phyloP scores from a whole-genome alignment of 2,113 vertebrate species.

The Corythornis cristatus region DNA sequence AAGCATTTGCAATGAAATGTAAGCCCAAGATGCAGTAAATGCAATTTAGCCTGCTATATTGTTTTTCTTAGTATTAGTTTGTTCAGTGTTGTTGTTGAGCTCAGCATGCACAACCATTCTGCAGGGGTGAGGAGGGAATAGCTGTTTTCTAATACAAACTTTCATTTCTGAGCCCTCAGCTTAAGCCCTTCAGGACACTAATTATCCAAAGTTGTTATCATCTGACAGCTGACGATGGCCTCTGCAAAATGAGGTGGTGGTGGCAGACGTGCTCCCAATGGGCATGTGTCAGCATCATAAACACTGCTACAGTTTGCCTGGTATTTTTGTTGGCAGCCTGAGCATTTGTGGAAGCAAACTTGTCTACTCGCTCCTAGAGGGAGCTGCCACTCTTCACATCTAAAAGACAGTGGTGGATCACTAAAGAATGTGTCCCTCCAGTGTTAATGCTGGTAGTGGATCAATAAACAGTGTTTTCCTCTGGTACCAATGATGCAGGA shows the following conservation, averaged over 20 bases:
- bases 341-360: not conserved
- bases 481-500: not conserved
- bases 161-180: slow-evolving; percentile 33
- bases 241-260: not conserved
- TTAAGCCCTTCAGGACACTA: slow-evolving; percentile 55
- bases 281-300: not conserved
- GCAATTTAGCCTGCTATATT: slow-evolving; percentile 44
- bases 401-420: not conserved
- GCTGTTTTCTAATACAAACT: slow-evolving; percentile 28
- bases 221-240: slow-evolving; percentile 29
- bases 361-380: not conserved
- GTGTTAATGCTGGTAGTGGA: not conserved
- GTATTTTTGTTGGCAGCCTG: not conserved
- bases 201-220: slow-evolving; percentile 48
- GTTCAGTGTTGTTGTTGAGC: slow-evolving; percentile 29
- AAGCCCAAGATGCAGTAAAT: slow-evolving; percentile 11
- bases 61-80: slow-evolving; percentile 27
- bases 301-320: not conserved
- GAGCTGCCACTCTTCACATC: not conserved
- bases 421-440: not conserved
- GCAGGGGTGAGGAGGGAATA: not conserved
- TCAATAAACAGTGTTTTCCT: not conserved
- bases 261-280: not conserved
- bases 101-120: not conserved
- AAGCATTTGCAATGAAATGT: slow-evolving; percentile 31